Evolutionary conservation across 2,113 vertebrate species (phyloP).

Genomic region (Pelobates fuscus): DNA sequence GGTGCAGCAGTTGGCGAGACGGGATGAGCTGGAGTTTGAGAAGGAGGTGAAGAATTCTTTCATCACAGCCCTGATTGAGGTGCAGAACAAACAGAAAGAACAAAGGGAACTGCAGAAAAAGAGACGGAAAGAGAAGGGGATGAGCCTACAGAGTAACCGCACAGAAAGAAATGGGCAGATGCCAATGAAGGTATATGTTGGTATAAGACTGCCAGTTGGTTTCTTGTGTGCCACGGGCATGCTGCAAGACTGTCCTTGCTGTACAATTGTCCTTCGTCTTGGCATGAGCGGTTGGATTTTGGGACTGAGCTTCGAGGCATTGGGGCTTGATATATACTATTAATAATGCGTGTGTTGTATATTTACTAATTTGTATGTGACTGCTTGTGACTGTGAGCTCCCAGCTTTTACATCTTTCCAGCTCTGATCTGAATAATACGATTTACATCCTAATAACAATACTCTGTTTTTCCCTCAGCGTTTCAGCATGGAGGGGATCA

Average conservation of each 20-base stretch:
- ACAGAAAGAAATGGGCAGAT: conserved; percentile 77
- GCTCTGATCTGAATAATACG: too few species aligned
- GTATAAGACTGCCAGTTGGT: too few species aligned
- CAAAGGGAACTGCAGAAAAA: conserved; percentile 84
- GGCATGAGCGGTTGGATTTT: too few species aligned
- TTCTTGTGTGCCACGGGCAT: too few species aligned
- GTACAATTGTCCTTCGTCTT: too few species aligned
- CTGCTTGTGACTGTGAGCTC: too few species aligned
- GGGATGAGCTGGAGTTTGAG: conserved; percentile 91
- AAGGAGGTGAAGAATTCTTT: conserved; percentile 95
- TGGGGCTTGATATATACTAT: too few species aligned
- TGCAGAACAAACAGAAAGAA: conserved; percentile 92
- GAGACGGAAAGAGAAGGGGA: conserved; percentile 81
- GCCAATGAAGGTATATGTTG: conserved; percentile 90
- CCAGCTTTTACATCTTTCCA: too few species aligned
- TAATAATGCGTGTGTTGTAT: too few species aligned
- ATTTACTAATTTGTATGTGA: too few species aligned
- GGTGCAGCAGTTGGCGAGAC: conserved; percentile 82
- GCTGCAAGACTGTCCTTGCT: neutral
- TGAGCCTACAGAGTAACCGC: conserved; percentile 78
- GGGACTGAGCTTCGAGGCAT: too few species aligned
- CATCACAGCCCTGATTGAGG: conserved; percentile 88
- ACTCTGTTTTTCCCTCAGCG: conserved; percentile 78
- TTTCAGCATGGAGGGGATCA: conserved; percentile 98
- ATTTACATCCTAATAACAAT: too few species aligned